These are phyloP conservation scores for Abrostola tripartita DNA, from an alignment of 2,888 invertebrate species.

Conservation along the genomic window DNA sequence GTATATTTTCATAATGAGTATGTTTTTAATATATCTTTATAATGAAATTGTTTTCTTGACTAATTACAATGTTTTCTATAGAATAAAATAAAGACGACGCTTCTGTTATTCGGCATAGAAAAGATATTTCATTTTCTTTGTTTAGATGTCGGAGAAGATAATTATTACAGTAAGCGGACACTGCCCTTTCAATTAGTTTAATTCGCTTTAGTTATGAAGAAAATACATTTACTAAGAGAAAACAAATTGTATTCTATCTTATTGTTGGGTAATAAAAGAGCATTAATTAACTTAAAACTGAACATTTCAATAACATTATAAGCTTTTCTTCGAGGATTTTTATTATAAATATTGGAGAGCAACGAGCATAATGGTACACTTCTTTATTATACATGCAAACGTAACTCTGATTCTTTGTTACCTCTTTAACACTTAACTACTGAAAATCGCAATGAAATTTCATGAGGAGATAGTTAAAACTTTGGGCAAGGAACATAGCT, in stretches of 20 bases:
- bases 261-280: background rate
- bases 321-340: too few species aligned
- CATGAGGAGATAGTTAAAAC: too few species aligned
- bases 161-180: constrained; percentile 17
- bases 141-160: constrained; percentile 13
- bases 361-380: too few species aligned
- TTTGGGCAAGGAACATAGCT: too few species aligned
- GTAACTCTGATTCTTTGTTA: too few species aligned
- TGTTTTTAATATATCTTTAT: too few species aligned
- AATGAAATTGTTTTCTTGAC: background rate
- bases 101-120: constrained; percentile 13
- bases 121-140: constrained; percentile 15
- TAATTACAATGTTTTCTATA: constrained; percentile 28
- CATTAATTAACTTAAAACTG: background rate
- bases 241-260: constrained; percentile 1
- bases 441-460: too few species aligned
- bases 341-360: too few species aligned
- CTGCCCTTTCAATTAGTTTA: constrained; percentile 7
- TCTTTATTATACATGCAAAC: too few species aligned
- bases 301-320: too few species aligned
- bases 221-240: constrained; percentile 7
- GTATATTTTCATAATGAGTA: too few species aligned
- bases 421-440: too few species aligned
- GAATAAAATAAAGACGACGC: constrained; percentile 20
- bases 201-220: constrained; percentile 8